phyloP scores from a whole-genome alignment of 2,888 invertebrate species.

The Drosophila trichaetosa region DNA sequence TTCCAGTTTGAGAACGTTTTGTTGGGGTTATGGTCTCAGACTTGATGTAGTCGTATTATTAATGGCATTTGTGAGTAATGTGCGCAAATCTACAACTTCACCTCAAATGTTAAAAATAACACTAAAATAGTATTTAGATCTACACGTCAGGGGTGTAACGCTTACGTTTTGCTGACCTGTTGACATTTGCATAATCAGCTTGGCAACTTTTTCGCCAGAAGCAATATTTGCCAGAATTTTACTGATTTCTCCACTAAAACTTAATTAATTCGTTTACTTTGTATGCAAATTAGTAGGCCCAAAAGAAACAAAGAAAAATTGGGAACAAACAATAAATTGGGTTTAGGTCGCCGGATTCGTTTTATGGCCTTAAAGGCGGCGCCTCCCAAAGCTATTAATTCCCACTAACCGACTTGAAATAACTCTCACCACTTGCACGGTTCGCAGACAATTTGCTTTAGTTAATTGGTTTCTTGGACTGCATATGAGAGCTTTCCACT shows the following conservation, averaged over 20 bases:
- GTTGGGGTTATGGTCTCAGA: conserved; percentile 47
- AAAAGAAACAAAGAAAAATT: background rate
- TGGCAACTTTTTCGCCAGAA: conserved; percentile 28
- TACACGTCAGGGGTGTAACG: conserved; percentile 2
- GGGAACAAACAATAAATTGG: conserved; percentile 12
- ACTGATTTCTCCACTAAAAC: conserved; percentile 48
- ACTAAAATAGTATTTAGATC: conserved; percentile 25
- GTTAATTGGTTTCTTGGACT: conserved; percentile 68
- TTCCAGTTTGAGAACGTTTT: conserved; percentile 29
- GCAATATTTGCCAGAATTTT: conserved; percentile 41
- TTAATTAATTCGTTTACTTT: conserved; percentile 67
- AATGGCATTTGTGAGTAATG: conserved; percentile 72
- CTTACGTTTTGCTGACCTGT: conserved; percentile 61
- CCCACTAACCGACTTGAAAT: background rate
- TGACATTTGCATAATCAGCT: conserved; percentile 71
- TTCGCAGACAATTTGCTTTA: conserved; percentile 76
- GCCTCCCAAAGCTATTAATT: conserved; percentile 37
- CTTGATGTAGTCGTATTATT: conserved; percentile 43
- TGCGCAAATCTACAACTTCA: conserved; percentile 59
- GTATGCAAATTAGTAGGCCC: conserved; percentile 35
- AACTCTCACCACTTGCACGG: conserved; percentile 50
- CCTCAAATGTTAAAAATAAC: conserved; percentile 63
- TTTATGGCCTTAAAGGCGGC: conserved; percentile 45
- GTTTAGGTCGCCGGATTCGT: conserved; percentile 22
- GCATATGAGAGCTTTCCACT: conserved; percentile 42